A percentile compares a stretch with the other conserved stretches of the same genome.
These are phyloP conservation scores for Sycobia sp. DNA, from an alignment of 1,140 invertebrate genomes.

Conservation along the genomic window DNA sequence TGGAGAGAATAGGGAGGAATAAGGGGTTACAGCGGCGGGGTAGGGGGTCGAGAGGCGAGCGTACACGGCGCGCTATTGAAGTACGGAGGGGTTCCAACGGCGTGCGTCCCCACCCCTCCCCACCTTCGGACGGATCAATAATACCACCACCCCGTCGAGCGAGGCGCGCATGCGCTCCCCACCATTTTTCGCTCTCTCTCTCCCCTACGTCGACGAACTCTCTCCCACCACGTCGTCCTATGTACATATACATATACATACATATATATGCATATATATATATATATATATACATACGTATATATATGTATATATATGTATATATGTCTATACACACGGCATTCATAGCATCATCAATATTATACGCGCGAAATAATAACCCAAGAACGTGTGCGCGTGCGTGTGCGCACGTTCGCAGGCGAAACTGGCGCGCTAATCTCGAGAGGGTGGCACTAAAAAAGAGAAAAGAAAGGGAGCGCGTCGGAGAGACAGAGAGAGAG, in stretches of 20 bases:
- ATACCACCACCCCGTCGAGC: constrained; percentile 52
- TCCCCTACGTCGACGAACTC: neutral
- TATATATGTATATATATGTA: no score
- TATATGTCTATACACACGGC: constrained; percentile 50
- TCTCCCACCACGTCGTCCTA: neutral
- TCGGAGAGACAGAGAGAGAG: no score
- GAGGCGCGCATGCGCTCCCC: constrained; percentile 49
- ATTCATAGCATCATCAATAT: constrained; percentile 61
- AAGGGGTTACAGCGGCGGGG: no score
- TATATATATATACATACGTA: no score
- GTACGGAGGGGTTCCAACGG: neutral
- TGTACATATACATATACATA: no score
- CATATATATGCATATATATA: no score
- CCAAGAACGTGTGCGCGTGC: no score
- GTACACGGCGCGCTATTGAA: constrained; percentile 23
- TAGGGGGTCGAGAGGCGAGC: neutral
- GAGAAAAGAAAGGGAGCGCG: neutral
- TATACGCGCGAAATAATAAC: constrained; percentile 62
- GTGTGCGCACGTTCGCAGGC: no score
- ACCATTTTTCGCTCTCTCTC: neutral
- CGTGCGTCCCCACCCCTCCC: constrained; percentile 46
- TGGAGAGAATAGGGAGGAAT: neutral
- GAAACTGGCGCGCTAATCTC: no score
- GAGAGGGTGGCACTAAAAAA: neutral
- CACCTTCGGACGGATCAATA: constrained; percentile 58